These are phyloP conservation scores for Aphelenchoides avenae DNA, from an alignment of 1,140 invertebrate species.

Conservation along the genomic window DNA sequence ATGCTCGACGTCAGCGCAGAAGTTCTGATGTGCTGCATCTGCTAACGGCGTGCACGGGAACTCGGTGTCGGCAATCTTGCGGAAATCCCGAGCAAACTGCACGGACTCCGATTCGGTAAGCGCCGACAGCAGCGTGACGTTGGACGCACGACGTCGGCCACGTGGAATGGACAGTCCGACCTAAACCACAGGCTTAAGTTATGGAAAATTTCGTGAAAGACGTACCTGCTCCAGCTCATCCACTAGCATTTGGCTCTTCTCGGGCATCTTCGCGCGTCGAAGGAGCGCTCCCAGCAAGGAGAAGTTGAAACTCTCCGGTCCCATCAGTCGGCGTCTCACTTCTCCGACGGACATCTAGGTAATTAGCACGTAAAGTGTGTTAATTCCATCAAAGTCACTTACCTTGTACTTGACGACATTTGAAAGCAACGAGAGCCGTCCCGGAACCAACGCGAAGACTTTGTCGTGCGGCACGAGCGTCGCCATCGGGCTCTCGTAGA, in stretches of 20 bases:
- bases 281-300: constrained; percentile 39
- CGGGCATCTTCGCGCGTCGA: constrained; percentile 46
- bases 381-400: neutral
- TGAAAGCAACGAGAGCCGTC: constrained; percentile 44
- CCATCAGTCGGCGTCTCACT: constrained; percentile 48
- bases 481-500: constrained; percentile 24
- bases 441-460: constrained; percentile 44
- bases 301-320: constrained; percentile 48
- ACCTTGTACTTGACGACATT: constrained; percentile 52
- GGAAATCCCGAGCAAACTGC: constrained; percentile 43
- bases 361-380: constrained; percentile 5
- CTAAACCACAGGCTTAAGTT: no score
- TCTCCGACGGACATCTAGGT: constrained; percentile 49
- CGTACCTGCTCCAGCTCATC: constrained; percentile 39
- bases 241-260: constrained; percentile 42
- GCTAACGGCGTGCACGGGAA: constrained; percentile 38
- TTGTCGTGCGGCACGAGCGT: constrained; percentile 23
- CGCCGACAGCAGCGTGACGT: constrained; percentile 48
- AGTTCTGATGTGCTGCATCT: no score
- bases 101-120: constrained; percentile 40
- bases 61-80: constrained; percentile 37
- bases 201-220: no score
- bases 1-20: no score
- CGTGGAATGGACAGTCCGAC: constrained; percentile 42
- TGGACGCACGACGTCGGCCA: constrained; percentile 34